Evolutionary conservation across 92 coral and sea anemone genomes (phyloP), one percentile per base, ranked within the genome.

Genomic region (Phymanthus crucifer): DNA sequence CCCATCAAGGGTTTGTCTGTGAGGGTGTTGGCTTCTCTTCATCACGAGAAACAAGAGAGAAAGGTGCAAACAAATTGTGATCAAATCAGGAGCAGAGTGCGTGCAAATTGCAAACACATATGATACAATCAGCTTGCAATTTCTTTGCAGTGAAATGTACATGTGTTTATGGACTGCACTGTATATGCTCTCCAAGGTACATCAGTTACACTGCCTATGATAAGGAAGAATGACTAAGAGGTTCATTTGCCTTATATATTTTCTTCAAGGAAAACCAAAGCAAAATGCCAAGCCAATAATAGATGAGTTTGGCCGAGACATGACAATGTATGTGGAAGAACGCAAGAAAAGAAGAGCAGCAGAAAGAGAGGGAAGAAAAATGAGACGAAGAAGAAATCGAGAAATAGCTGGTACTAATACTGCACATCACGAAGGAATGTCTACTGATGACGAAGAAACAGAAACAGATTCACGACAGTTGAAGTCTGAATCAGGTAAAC

Each of bases 401-500:
- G 99, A 95, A 75, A 70, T 80, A 52, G 88, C 76, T 76, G 64
- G 77, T 36, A 83, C 82, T 11, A 71, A 84, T 3, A 86, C 79
- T 61, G 70, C 69, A 45, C 88, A 96, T 74, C 99, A 93, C 83
- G 99, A 96, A 71, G 99, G 99, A 77, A 80, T 93, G 80, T 96
- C 99, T 27, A 87, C 93, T 43, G 99, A 96, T 86, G 99, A 96
- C 5, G 99, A 96, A 77, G 98, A 96, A 78, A 94, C 97, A 47
- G 97, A 94, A 79, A 86, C 88, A 33, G 98, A 96, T 72, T 84
- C 87, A 38, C 65, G 92, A 32, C 92, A 89, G 87, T 87, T 93
- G 75, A 93, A 87, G 71, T 83, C 87, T 77, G 99, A 96, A 78
- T 74, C 96, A 78, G 97, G 99, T 93, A 89, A 72, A 78, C 32